Evolutionary conservation across 30 jellyfish, hydroid and myxozoan species (phyloP).

Genomic region (Clytia hemisphaerica): DNA sequence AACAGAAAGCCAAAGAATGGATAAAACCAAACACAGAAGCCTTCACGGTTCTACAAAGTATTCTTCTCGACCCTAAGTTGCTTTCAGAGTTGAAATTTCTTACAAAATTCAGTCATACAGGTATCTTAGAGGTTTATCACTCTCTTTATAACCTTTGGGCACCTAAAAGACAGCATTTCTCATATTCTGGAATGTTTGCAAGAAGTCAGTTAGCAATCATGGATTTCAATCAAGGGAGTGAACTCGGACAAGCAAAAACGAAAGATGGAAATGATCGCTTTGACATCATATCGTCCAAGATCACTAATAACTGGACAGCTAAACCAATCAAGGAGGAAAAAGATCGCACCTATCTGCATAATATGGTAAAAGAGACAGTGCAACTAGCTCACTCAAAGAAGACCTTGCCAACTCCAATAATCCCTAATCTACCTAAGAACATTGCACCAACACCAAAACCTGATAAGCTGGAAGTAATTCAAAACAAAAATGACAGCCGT

Average conservation of each 20-base stretch:
- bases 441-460: too few relatives aligned
- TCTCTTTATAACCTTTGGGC: conserved; percentile 14
- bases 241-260: conserved; percentile 17
- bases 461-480: too few relatives aligned
- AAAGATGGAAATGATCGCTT: conserved; percentile 15
- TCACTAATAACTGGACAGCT: conserved; percentile 9
- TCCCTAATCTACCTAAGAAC: too few relatives aligned
- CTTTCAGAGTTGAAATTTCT: conserved; percentile 20
- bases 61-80: conserved; percentile 6
- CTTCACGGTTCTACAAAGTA: conserved; percentile 10
- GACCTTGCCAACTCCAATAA: too few relatives aligned
- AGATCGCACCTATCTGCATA: too few relatives aligned
- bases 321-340: conserved; percentile 34
- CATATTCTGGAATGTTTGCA: conserved; percentile 31
- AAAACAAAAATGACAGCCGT: too few relatives aligned
- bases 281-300: background rate
- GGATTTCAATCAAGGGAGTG: conserved; percentile 21
- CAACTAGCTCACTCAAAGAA: too few relatives aligned
- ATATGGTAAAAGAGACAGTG: too few relatives aligned
- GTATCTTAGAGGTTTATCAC: conserved; percentile 35
- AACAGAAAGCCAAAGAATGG: conserved; percentile 19
- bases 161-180: conserved; percentile 36
- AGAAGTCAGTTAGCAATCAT: conserved; percentile 38
- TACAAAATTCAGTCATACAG: conserved; percentile 37
- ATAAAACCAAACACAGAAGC: conserved; percentile 27